Evolutionary conservation across 1,140 invertebrate genomes (phyloP).

Genomic region (Dolichoris vasculosae): DNA sequence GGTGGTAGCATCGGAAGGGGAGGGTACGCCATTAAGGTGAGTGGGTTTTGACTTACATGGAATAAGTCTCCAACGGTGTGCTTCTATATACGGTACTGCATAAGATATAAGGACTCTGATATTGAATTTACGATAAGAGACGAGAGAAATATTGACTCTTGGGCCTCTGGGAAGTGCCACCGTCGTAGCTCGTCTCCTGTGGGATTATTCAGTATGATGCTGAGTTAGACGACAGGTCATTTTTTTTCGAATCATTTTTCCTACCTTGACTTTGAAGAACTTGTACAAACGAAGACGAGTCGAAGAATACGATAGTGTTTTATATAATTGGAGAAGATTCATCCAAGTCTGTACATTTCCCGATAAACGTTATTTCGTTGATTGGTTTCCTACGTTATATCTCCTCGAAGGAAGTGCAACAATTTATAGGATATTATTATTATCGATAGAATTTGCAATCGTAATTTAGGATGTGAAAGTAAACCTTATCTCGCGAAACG

Average conservation of each 20-base stretch:
- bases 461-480: too few species aligned
- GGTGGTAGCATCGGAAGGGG: background rate
- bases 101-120: conserved; percentile 64
- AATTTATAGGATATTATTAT: too few species aligned
- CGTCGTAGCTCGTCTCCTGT: background rate
- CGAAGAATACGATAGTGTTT: background rate
- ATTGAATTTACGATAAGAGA: conserved; percentile 55
- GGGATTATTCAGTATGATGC: conserved; percentile 48
- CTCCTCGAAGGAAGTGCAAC: too few species aligned
- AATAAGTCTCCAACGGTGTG: conserved; percentile 62
- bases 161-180: conserved; percentile 33
- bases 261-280: conserved; percentile 27
- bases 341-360: background rate
- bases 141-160: conserved; percentile 55
- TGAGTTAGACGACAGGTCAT: conserved; percentile 45
- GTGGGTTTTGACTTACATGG: conserved; percentile 71
- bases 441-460: too few species aligned
- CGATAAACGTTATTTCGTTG: too few species aligned
- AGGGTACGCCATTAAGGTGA: conserved; percentile 68
- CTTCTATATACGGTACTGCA: conserved; percentile 67
- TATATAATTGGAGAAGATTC: background rate
- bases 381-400: too few species aligned
- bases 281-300: background rate
- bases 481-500: too few species aligned
- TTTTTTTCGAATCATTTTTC: conserved; percentile 51